phyloP scores from a whole-genome alignment of 2,888 invertebrate species.

The Oscheius sp. region DNA sequence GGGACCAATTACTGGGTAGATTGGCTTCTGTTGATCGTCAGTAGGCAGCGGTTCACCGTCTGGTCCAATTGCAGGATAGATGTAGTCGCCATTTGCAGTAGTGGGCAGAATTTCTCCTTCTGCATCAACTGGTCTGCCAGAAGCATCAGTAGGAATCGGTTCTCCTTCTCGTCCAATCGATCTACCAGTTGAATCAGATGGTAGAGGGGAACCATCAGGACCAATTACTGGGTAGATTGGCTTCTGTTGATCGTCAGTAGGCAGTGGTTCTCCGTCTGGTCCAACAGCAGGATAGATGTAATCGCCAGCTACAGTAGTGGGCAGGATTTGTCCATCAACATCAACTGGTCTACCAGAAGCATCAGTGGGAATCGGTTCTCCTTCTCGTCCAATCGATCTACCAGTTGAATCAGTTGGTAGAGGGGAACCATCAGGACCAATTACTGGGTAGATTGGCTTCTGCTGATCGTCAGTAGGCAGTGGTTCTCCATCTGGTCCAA shows the following conservation, averaged over 20 bases:
- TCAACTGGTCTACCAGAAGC: conserved; percentile 42
- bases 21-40: conserved; percentile 40
- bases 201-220: conserved; percentile 33
- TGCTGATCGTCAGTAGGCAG: conserved; percentile 55
- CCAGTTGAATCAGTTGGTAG: conserved; percentile 39
- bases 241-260: conserved; percentile 49
- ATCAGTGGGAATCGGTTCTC: conserved; percentile 48
- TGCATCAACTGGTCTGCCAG: conserved; percentile 43
- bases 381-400: conserved; percentile 49
- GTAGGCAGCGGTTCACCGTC: conserved; percentile 47
- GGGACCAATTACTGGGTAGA: conserved; percentile 43
- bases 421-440: conserved; percentile 43
- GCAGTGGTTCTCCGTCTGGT: conserved; percentile 50
- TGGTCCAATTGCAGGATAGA: conserved; percentile 44
- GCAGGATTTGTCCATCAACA: conserved; percentile 41
- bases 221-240: conserved; percentile 43
- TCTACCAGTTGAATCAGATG: conserved; percentile 53
- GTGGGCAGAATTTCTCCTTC: conserved; percentile 45
- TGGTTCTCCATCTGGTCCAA: conserved; percentile 6
- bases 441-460: conserved; percentile 39
- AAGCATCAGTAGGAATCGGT: conserved; percentile 18
- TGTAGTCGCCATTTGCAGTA: conserved; percentile 34
- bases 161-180: conserved; percentile 34
- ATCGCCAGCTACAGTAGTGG: conserved; percentile 47
- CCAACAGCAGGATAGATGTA: conserved; percentile 45